Evolutionary conservation across 2,113 vertebrate species (phyloP).

Genomic region (Psilopogon haemacephalus): DNA sequence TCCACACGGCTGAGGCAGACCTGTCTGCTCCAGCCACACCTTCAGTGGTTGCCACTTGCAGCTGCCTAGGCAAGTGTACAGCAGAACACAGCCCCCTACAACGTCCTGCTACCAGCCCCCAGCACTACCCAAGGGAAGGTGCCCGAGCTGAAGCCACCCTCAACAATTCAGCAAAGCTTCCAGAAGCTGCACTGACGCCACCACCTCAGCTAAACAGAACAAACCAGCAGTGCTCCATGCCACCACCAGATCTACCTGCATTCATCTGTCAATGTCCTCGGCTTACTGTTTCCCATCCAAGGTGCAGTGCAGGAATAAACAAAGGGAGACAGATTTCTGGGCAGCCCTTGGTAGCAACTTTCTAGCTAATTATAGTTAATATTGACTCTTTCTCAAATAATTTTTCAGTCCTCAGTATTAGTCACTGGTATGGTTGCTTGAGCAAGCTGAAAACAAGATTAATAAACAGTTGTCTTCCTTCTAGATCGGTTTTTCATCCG

Average conservation of each 20-base stretch:
- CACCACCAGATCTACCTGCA: constrained; percentile 45
- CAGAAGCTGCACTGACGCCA: neutral
- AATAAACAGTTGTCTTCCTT: neutral
- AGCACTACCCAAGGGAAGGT: neutral
- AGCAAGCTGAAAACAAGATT: neutral
- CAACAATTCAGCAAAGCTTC: neutral
- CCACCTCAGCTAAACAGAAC: neutral
- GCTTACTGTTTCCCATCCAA: constrained; percentile 2
- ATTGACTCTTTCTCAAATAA: neutral
- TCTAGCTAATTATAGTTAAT: neutral
- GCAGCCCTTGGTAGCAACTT: neutral
- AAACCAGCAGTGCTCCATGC: neutral
- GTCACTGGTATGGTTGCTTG: neutral
- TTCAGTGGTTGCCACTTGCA: neutral
- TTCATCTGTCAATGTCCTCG: constrained; percentile 39
- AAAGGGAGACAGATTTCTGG: neutral
- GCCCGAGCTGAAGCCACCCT: neutral
- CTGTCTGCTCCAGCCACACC: neutral
- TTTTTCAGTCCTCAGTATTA: neutral
- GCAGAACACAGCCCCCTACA: neutral
- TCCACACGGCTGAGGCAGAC: neutral
- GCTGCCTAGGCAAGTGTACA: neutral
- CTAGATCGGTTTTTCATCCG: neutral
- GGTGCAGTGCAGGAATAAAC: constrained; percentile 7
- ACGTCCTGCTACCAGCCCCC: neutral